Conservation (phyloP, 2,888 invertebrate genomes). For the Pheosia tremula region DNA sequence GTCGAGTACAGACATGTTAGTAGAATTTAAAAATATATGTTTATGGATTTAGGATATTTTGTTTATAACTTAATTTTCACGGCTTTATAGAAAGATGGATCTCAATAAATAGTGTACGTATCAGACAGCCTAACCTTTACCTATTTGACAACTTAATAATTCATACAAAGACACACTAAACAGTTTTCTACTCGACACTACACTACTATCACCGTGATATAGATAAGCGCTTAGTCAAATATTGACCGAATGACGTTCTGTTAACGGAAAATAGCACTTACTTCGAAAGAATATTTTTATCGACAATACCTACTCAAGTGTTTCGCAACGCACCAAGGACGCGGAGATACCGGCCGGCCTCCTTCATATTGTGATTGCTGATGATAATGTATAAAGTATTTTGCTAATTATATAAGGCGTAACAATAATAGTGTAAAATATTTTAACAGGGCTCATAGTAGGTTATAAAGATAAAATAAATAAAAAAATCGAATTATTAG, state of each 20-base stretch:
- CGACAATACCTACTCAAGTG: constrained; percentile 38
- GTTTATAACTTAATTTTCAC: too few species aligned
- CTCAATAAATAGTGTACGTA: too few species aligned
- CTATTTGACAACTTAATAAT: too few species aligned
- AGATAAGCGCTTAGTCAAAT: constrained; percentile 65
- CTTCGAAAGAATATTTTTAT: constrained; percentile 45
- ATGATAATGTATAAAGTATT: constrained; percentile 7
- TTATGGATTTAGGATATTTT: too few species aligned
- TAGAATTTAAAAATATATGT: background rate
- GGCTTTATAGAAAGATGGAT: too few species aligned
- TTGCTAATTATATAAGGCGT: too few species aligned
- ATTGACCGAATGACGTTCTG: constrained; percentile 64
- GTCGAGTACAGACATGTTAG: constrained; percentile 36
- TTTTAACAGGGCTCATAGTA: too few species aligned
- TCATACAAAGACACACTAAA: too few species aligned
- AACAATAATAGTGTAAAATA: too few species aligned
- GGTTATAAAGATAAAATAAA: too few species aligned
- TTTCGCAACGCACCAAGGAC: constrained; percentile 63
- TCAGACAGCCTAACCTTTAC: too few species aligned
- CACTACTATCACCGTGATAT: constrained; percentile 51
- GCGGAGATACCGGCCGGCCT: constrained; percentile 1
- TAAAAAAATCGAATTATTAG: too few species aligned
- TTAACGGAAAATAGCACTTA: constrained; percentile 38
- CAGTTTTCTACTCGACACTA: constrained; percentile 25
- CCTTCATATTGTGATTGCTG: constrained; percentile 13